Base-by-base conservation (phyloP, 2,888 invertebrate species). In the Tholera decimalis region DNA sequence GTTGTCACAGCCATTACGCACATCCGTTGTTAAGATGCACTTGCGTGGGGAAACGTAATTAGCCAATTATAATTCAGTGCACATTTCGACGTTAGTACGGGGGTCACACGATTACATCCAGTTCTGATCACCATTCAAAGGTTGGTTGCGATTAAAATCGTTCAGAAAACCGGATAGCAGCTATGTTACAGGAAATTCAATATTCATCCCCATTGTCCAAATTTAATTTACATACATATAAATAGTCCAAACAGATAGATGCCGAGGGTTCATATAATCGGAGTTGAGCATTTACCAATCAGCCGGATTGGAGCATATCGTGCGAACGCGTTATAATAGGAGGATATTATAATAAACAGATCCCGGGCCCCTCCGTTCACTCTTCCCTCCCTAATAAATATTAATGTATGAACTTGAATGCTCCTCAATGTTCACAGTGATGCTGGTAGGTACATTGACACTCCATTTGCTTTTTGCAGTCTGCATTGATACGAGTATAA, bases 331-430 rank as follows among this genome's bases (percentile, higher is more conserved):
- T 93, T 92, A 93, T 94, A 94, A 94, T 94, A 92, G 87, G 91
- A 91, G 95, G 95, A 95, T 93, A 95, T 95, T 94, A 95, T 94
- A 95, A 94, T 95, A 94, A 95, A 95, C 94, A 93, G 93, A 92
- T 91, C 91, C 87, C 88, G 89, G 91, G 85, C 93, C 93, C 93
- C 94, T 92, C 90, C 80, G 79, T 74, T 77, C 82, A 75, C 79
- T 83, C 82, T 73, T 70, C 90, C 90, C 92, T 91, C 92, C 91
- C 93, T 92, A 94, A 94, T 93, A 94, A 94, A 94, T 95, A 94
- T 94, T 93, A 95, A 95, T 94, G 92, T 91, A 91, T 91, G 92
- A 94, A 93, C 94, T 92, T 94, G 91, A 93, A 92, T 90, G 90
- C 88, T 88, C 86, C 88, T 89, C 91, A 91, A 91, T 91, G 86